phyloP scores from a whole-genome alignment of 2,797 vertebrate genomes.

The Macropodus opercularis region DNA sequence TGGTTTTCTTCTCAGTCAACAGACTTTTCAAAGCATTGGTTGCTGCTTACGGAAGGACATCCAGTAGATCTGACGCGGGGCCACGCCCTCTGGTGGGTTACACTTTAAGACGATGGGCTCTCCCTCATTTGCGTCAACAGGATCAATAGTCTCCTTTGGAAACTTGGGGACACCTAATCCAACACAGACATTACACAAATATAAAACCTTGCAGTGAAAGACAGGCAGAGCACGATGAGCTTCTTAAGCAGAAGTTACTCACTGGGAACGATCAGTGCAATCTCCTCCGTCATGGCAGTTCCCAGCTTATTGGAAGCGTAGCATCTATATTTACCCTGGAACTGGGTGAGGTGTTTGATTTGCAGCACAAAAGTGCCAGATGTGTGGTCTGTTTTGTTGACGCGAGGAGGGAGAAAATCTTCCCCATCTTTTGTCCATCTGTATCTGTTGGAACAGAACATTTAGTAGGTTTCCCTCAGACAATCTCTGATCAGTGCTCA shows the following conservation, averaged over 20 bases:
- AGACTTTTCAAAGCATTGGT: background rate
- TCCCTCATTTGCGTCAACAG: conserved; percentile 86
- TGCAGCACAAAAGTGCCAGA: conserved; percentile 87
- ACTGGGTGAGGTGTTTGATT: conserved; percentile 77
- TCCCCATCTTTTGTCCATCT: conserved; percentile 90
- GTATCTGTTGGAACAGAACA: conserved; percentile 81
- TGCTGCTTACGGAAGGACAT: conserved; percentile 91
- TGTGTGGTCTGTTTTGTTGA: conserved; percentile 70
- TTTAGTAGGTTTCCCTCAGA: background rate
- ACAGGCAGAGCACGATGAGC: background rate
- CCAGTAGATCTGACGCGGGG: conserved; percentile 90
- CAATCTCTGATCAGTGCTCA: background rate
- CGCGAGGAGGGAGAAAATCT: conserved; percentile 78
- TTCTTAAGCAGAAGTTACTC: conserved; percentile 57
- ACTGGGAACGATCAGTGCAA: conserved; percentile 88
- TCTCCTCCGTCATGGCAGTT: conserved; percentile 90
- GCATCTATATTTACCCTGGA: conserved; percentile 91
- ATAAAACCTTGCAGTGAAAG: background rate
- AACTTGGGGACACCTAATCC: conserved; percentile 88
- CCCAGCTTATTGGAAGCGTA: conserved; percentile 89
- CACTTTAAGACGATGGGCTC: conserved; percentile 87
- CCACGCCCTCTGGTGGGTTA: conserved; percentile 89
- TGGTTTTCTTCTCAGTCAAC: background rate
- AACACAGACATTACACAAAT: conserved; percentile 5
- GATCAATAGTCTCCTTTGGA: conserved; percentile 86